Evolutionary conservation across 2,888 invertebrate species (phyloP), one percentile per base, ranked within the genome.

Genomic region (Drosophila rellima): DNA sequence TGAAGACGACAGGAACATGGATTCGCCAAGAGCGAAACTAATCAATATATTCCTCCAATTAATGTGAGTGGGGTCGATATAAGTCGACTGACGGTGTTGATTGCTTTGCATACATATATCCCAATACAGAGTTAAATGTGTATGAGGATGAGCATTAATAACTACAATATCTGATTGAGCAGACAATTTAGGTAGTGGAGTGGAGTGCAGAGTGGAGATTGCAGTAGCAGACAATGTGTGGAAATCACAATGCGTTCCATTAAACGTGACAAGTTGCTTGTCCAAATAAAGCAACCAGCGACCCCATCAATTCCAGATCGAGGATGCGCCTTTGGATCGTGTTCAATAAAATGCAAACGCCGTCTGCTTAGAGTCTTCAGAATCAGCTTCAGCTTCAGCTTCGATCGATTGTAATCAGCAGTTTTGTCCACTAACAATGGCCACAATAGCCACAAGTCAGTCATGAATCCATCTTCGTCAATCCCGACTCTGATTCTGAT

Each of bases 1-100:
- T 81, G 79, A 67, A 65, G 74, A 78, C 89, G 90, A 90, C 91
- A 89, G 91, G 84, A 90, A 90, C 90, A 91, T 80, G 85, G 77
- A 86, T 84, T 80, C 74, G 71, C 79, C 74, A 74, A 86, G 79
- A 82, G 80, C 81, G 81, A 84, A 86, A 88, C 86, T 90, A 87
- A 90, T 88, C 88, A 88, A 88, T 88, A 84, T 81, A 56, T 60
- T 60, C 50, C 74, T 75, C 63, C 70, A 80, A 82, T 76, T 74
- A 78, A 82, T 69, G 71, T 73, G 66, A 62, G 60, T 72, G 72
- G 68, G 78, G 71, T 82, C 69, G 35, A 37, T 20, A 23, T 44
- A 26, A 26, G 40, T 54, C 44, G 29, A 26, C 20, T 56, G 47
- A 40, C 73, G 73, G 87, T 81, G 87, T 83, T 86, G 87, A 82